Evolutionary conservation across 2,113 vertebrate genomes (phyloP).

Genomic region (Leucoraja erinaceus): DNA sequence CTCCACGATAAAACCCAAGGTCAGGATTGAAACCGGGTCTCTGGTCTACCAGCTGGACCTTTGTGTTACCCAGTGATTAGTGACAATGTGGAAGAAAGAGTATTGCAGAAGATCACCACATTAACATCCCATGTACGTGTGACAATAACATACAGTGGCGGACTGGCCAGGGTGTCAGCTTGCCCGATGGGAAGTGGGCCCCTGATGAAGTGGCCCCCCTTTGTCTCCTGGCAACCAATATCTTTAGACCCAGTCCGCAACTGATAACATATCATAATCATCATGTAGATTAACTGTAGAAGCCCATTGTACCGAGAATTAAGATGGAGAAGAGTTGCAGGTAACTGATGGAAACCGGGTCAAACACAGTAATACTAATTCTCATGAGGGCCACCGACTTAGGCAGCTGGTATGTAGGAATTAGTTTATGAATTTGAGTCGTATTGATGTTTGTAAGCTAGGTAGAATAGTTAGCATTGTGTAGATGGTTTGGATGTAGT

Average conservation of each 20-base stretch:
- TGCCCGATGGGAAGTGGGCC: too few species aligned
- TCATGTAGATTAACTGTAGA: not conserved
- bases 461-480: not conserved
- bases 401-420: not conserved
- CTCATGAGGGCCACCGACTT: not conserved
- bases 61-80: too few species aligned
- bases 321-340: not conserved
- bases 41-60: too few species aligned
- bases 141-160: too few species aligned
- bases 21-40: too few species aligned
- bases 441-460: not conserved
- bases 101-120: not conserved
- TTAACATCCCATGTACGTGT: not conserved
- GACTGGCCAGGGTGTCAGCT: too few species aligned
- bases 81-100: not conserved
- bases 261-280: too few species aligned
- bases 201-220: too few species aligned
- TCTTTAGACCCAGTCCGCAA: too few species aligned
- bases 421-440: not conserved
- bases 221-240: too few species aligned
- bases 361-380: not conserved
- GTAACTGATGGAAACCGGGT: not conserved
- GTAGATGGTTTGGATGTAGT: not conserved
- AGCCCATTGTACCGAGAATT: not conserved
- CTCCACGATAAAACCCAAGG: too few species aligned